These are phyloP conservation scores for Tragopan temminckii DNA, from an alignment of 2,797 vertebrate genomes.

Conservation along the genomic window DNA sequence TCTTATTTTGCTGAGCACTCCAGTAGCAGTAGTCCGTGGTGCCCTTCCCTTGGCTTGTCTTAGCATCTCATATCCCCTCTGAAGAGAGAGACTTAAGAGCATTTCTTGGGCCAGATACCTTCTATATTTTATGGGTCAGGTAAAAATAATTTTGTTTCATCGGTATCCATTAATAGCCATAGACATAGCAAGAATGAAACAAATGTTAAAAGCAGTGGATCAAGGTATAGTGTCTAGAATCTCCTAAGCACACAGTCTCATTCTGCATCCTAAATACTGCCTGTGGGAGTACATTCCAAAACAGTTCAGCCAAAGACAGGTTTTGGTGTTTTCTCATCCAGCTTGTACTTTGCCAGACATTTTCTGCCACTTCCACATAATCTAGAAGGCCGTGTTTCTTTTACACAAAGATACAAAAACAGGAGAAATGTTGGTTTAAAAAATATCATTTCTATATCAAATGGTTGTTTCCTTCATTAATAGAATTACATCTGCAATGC, in stretches of 20 bases:
- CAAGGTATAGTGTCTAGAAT: background rate
- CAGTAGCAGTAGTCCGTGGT: background rate
- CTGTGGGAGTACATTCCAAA: background rate
- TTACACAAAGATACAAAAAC: background rate
- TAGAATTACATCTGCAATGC: background rate
- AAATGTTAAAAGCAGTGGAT: background rate
- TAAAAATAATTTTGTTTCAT: background rate
- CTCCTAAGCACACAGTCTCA: background rate
- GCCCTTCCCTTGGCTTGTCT: background rate
- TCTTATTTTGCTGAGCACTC: background rate
- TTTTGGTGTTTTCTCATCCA: background rate
- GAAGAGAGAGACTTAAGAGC: background rate
- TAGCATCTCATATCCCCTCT: background rate
- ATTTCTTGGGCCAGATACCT: background rate
- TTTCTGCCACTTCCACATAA: background rate
- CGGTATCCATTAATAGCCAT: background rate
- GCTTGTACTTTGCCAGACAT: background rate
- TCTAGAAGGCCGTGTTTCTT: background rate
- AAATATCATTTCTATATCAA: background rate
- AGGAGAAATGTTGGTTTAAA: background rate
- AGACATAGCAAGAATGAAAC: background rate
- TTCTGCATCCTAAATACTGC: background rate
- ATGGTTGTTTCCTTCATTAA: background rate
- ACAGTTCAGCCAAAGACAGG: background rate
- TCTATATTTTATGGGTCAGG: no score